These are phyloP conservation scores for Tauraco erythrolophus DNA, from an alignment of 2,113 vertebrate genomes.

Conservation along the genomic window DNA sequence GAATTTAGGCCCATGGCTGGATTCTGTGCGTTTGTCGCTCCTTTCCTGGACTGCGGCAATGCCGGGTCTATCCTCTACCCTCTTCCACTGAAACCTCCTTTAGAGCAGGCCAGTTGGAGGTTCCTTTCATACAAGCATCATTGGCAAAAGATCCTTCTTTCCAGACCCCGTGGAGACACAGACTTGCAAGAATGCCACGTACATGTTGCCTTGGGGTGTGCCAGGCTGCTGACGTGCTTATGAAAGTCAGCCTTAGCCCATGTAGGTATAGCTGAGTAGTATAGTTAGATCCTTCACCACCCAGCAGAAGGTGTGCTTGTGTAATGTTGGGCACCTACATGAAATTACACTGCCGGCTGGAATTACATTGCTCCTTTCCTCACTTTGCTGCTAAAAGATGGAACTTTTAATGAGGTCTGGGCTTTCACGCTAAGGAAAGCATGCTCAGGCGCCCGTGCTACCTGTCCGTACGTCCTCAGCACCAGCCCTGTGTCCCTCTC, in stretches of 20 bases:
- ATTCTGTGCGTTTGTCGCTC: not conserved
- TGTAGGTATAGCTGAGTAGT: not conserved
- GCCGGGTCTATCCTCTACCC: not conserved
- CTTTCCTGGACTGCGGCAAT: not conserved
- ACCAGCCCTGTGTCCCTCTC: not conserved
- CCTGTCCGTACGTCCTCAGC: not conserved
- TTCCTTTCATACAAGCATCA: not conserved
- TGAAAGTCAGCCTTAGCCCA: not conserved
- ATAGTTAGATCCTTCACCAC: not conserved
- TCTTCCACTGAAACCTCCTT: not conserved
- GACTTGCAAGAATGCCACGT: not conserved
- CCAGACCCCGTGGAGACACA: not conserved
- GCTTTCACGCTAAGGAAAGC: not conserved
- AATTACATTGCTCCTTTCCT: not conserved
- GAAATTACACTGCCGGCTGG: not conserved
- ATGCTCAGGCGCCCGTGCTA: accelerated
- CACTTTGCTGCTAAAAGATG: not conserved
- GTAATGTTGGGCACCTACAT: not conserved
- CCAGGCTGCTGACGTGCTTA: not conserved
- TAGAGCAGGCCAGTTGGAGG: not conserved
- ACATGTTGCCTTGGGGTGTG: not conserved
- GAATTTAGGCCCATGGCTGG: not conserved
- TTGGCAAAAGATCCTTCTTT: not conserved
- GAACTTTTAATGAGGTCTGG: not conserved
- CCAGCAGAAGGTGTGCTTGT: not conserved